These are phyloP conservation scores for Coracopsis vasa DNA, from an alignment of 2,113 vertebrate species.

Conservation along the genomic window DNA sequence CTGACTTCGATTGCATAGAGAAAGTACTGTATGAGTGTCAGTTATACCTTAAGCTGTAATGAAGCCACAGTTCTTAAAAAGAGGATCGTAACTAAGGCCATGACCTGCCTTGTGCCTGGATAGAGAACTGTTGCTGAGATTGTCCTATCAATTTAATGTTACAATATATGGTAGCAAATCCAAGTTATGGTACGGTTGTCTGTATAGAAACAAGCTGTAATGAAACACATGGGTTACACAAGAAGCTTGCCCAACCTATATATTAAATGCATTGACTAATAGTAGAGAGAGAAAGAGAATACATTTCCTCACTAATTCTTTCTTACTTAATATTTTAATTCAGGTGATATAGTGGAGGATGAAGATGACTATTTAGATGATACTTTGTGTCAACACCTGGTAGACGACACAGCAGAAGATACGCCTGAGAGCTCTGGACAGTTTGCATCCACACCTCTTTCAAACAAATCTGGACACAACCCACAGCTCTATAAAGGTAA, in stretches of 20 bases:
- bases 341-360: slow-evolving; percentile 80
- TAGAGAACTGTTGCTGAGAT: neutral
- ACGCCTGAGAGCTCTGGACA: neutral
- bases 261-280: neutral
- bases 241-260: neutral
- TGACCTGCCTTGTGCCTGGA: neutral
- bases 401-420: slow-evolving; percentile 56
- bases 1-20: neutral
- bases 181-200: neutral
- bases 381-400: slow-evolving; percentile 38
- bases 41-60: neutral
- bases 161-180: neutral
- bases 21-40: neutral
- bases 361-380: slow-evolving; percentile 78
- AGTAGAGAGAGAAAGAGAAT: neutral
- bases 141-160: neutral
- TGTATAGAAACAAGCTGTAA: neutral
- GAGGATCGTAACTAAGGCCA: neutral
- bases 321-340: neutral
- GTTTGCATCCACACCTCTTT: neutral
- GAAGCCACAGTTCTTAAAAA: neutral
- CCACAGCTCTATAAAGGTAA: slow-evolving; percentile 69
- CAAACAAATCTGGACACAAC: slow-evolving; percentile 64
- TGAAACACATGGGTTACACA: neutral
- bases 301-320: neutral